Evolutionary conservation across 2,888 invertebrate species (phyloP), one percentile per base, ranked within the genome.

Genomic region (Catocala sponsa): DNA sequence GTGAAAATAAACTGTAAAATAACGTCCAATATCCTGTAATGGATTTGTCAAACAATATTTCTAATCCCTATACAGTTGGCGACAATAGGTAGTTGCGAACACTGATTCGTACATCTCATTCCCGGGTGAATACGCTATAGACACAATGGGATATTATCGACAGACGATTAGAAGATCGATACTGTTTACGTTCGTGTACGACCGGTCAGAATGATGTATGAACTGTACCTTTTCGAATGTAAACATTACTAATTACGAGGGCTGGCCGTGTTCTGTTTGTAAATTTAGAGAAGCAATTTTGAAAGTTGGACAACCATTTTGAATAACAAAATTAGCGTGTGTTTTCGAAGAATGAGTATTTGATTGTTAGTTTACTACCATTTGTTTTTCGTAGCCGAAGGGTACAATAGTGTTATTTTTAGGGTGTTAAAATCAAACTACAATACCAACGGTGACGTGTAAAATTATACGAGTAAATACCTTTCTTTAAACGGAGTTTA

Each of bases 81-180:
- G 52, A 74, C 63, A 76, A 76, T 59, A 54, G 52, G 11, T 63
- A 49, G 54, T 49, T 63, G 15, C 1, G 32, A 60, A 52, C 25
- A 51, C 52, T 56, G 62, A 70, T 67, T 63, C 15, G 51, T 54
- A 58, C 62, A 57, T 63, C 60, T 51, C 46, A 59, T 62, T 73
- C 67, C 57, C 59, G 1, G 32, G n/a, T 11, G 76, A 61, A 69
- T 69, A 65, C 55, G 48, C 38, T 35, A 38, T 35, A 54, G 35
- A 68, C 9, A 76, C 65, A 73, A 69, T 59, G 6, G 61, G 32
- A 58, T 63, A 61, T 53, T 69, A 73, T 63, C 43, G 56, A 41
- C 7, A 55, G 59, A 49, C 44, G 74, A 69, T 73, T 76, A 76
- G 43, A 52, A 50, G 49, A 76, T 65, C 53, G 33, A 61, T 65